Percentiles rank a stretch among this genome's conserved stretches.
These are phyloP conservation scores for Mnemiopsis leidyi DNA, from an alignment of 37 sponge, comb jelly and placozoan species.

Conservation along the genomic window DNA sequence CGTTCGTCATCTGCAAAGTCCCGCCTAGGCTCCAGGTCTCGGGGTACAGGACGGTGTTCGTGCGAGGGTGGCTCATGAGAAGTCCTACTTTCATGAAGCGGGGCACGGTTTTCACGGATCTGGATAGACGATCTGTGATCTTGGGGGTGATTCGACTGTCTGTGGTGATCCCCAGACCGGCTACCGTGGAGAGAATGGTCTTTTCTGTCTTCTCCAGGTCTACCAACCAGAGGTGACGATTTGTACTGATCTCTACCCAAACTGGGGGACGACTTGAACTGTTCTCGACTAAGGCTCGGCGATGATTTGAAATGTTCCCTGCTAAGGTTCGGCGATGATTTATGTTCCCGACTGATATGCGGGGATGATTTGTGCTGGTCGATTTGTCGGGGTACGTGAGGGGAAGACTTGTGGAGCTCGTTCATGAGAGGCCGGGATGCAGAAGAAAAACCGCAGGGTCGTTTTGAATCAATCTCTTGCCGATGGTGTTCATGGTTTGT, in stretches of 20 bases:
- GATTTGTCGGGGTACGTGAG: background rate
- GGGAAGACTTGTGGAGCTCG: background rate
- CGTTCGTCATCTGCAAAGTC: background rate
- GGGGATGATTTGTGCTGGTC: background rate
- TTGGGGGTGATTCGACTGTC: background rate
- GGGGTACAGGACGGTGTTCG: background rate
- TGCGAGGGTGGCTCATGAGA: background rate
- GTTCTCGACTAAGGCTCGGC: background rate
- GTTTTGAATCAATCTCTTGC: background rate
- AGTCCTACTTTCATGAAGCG: background rate
- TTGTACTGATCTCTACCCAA: background rate
- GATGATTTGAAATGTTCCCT: conserved; percentile 9
- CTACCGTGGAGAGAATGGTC: background rate
- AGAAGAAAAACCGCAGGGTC: background rate
- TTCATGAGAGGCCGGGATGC: background rate
- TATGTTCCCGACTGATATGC: conserved; percentile 1
- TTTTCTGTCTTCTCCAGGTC: background rate
- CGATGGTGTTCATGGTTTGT: conserved; percentile 14
- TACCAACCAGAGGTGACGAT: background rate
- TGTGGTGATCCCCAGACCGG: background rate
- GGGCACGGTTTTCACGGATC: background rate
- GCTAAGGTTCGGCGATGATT: background rate
- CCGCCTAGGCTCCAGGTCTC: background rate
- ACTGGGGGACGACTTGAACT: background rate
- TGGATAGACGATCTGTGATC: background rate